phyloP scores from a whole-genome alignment of 1,140 invertebrate species.

The Musca domestica region DNA sequence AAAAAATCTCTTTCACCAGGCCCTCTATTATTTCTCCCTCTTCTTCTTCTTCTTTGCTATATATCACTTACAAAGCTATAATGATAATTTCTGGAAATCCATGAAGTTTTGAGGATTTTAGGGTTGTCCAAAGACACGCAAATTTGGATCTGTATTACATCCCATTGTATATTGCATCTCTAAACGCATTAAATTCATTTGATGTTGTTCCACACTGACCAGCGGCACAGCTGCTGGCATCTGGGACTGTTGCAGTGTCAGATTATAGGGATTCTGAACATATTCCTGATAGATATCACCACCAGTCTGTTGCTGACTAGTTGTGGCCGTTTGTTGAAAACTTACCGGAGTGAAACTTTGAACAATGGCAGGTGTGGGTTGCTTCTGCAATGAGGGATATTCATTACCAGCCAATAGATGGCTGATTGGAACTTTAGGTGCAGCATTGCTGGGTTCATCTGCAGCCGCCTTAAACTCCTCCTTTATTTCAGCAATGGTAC shows the following conservation, averaged over 20 bases:
- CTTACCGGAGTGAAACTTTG: constrained; percentile 47
- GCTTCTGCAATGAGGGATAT: constrained; percentile 42
- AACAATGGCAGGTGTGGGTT: constrained; percentile 46
- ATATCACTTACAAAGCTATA: too few species aligned
- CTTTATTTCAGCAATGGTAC: neutral
- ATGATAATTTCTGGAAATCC: too few species aligned
- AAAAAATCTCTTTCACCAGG: too few species aligned
- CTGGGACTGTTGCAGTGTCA: constrained; percentile 42
- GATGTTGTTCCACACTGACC: constrained; percentile 5
- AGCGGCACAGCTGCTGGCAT: neutral
- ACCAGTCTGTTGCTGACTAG: constrained; percentile 24
- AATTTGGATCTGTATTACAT: too few species aligned
- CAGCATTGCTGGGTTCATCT: neutral
- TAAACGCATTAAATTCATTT: neutral
- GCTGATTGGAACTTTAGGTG: constrained; percentile 40
- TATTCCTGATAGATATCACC: constrained; percentile 55
- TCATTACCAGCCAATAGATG: constrained; percentile 40
- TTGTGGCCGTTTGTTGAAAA: constrained; percentile 26
- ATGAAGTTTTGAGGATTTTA: too few species aligned
- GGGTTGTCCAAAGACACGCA: too few species aligned
- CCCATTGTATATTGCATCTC: neutral
- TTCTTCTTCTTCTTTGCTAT: too few species aligned
- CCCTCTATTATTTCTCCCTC: too few species aligned
- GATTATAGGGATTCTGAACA: constrained; percentile 56
- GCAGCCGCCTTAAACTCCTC: neutral